phyloP scores from a whole-genome alignment of 1,140 invertebrate species.

The Drosophila baimaii region DNA sequence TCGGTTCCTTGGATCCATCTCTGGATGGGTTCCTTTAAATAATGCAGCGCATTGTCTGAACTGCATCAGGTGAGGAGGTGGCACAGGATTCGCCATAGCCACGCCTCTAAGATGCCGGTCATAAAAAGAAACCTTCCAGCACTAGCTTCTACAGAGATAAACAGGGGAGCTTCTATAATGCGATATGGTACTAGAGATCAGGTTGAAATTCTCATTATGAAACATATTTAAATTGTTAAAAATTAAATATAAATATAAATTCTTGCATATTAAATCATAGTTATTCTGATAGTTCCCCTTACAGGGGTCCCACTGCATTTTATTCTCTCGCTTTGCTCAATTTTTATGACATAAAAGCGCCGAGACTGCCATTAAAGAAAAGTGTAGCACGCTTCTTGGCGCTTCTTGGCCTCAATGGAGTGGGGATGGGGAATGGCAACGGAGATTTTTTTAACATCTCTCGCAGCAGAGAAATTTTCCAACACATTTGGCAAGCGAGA shows the following conservation, averaged over 20 bases:
- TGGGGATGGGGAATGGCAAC: slow-evolving; percentile 27
- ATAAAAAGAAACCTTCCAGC: slow-evolving; percentile 36
- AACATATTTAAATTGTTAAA: not conserved
- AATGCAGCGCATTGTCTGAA: slow-evolving; percentile 75
- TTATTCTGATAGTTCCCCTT: not conserved
- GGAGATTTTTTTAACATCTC: slow-evolving; percentile 55
- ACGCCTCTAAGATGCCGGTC: slow-evolving; percentile 48
- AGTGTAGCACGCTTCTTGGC: slow-evolving; percentile 74
- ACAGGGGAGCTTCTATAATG: not conserved
- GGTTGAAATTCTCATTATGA: not conserved
- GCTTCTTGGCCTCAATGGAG: slow-evolving; percentile 26
- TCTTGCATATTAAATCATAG: too few species aligned
- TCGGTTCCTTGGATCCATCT: not conserved
- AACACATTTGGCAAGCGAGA: slow-evolving; percentile 75
- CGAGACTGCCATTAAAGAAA: slow-evolving; percentile 77
- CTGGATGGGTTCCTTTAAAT: slow-evolving; percentile 60
- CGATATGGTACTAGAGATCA: too few species aligned
- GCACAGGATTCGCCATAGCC: not conserved
- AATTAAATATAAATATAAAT: not conserved
- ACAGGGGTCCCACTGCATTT: not conserved
- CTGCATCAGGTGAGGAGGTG: slow-evolving; percentile 32
- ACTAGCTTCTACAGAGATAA: not conserved
- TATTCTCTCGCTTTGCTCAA: slow-evolving; percentile 38
- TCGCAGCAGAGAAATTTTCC: slow-evolving; percentile 74
- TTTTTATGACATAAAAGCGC: slow-evolving; percentile 79